phyloP scores from a whole-genome alignment of 2,113 vertebrate species.

The Parotia lawesii region DNA sequence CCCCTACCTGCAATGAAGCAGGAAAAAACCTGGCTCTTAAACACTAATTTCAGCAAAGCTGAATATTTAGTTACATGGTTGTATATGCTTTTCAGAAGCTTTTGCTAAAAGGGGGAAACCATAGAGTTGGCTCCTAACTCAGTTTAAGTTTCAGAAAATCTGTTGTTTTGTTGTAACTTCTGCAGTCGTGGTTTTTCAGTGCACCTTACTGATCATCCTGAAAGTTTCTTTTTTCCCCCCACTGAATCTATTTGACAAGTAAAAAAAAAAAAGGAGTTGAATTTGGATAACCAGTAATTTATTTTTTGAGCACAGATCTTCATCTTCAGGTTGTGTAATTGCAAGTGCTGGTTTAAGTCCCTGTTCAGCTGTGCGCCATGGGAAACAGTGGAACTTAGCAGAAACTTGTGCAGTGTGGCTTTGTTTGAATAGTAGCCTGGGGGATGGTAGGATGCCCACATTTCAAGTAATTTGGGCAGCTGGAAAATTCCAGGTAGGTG shows the following conservation, averaged over 20 bases:
- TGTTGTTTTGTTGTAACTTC: background rate
- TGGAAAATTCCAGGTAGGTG: slow-evolving; percentile 30
- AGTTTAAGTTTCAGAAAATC: background rate
- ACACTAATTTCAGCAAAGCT: background rate
- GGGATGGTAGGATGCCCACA: background rate
- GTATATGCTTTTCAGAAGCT: background rate
- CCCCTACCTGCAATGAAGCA: rapidly evolving
- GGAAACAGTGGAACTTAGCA: background rate
- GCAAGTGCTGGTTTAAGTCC: background rate
- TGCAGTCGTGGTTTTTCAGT: background rate
- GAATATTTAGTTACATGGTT: background rate
- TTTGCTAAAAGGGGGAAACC: background rate
- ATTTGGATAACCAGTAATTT: background rate
- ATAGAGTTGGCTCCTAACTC: background rate
- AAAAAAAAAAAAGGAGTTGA: background rate
- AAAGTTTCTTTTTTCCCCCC: background rate
- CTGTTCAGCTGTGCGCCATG: background rate
- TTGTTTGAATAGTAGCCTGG: slow-evolving; percentile 14
- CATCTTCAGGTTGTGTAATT: background rate
- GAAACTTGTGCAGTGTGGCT: background rate
- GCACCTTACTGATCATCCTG: background rate
- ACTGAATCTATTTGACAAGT: background rate
- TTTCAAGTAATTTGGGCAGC: background rate
- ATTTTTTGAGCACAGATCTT: background rate
- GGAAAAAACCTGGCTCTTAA: background rate